Conservation (phyloP, 2,888 invertebrate genomes). For the Eustalomyia histrio region DNA sequence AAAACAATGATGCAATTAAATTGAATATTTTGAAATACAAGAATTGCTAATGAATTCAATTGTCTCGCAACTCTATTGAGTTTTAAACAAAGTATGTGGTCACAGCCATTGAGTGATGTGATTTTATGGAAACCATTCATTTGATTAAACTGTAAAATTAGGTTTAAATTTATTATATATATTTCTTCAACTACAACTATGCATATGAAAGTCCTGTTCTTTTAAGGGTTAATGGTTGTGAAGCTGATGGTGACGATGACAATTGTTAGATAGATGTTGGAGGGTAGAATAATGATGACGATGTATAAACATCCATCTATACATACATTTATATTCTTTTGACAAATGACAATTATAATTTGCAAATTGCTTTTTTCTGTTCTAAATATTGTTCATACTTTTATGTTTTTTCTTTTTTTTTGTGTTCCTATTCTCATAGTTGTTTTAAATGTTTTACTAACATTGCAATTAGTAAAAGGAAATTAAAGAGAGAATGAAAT, state of each 20-base stretch:
- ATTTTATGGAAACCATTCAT: too few species aligned
- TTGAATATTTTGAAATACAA: too few species aligned
- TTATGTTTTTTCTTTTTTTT: not conserved
- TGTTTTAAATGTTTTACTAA: slow-evolving; percentile 44
- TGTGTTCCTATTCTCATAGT: slow-evolving; percentile 15
- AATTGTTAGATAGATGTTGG: slow-evolving; percentile 30
- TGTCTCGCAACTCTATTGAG: too few species aligned
- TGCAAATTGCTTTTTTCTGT: slow-evolving; percentile 64
- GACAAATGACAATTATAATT: slow-evolving; percentile 67
- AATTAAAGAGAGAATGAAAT: slow-evolving; percentile 58
- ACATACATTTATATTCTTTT: slow-evolving; percentile 40
- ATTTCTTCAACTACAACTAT: too few species aligned
- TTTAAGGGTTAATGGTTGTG: not conserved
- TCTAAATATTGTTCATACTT: slow-evolving; percentile 37
- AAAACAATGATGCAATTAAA: too few species aligned
- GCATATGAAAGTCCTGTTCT: not conserved
- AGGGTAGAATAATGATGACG: slow-evolving; percentile 34
- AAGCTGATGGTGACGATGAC: not conserved
- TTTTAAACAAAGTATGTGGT: too few species aligned
- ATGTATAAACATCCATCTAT: slow-evolving; percentile 24
- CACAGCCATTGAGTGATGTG: too few species aligned
- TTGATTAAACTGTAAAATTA: too few species aligned
- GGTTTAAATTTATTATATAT: too few species aligned
- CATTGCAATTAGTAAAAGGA: slow-evolving; percentile 60
- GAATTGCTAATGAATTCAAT: too few species aligned